Evolutionary conservation across 2,888 invertebrate genomes (phyloP).

Genomic region (Dynastes tityus): DNA sequence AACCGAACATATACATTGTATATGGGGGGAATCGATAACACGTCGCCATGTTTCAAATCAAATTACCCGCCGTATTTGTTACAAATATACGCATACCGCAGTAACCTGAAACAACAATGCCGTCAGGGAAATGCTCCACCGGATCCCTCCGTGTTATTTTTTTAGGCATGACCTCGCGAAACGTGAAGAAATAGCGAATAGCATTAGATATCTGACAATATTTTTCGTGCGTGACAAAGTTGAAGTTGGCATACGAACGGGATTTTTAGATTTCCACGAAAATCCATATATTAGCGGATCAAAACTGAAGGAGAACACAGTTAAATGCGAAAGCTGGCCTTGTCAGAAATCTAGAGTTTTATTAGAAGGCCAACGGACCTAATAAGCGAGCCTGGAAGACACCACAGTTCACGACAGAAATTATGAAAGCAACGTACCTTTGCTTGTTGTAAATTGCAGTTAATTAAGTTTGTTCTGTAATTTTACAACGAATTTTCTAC

Average conservation of each 20-base stretch:
- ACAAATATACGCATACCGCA: conserved; percentile 5
- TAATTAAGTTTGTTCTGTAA: too few species aligned
- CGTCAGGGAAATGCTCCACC: not conserved
- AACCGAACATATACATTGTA: not conserved
- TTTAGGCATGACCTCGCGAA: not conserved
- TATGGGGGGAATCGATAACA: conserved; percentile 15
- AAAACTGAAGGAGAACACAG: too few species aligned
- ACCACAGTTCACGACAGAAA: too few species aligned
- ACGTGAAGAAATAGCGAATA: not conserved
- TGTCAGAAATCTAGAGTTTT: too few species aligned
- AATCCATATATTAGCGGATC: not conserved
- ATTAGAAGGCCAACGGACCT: too few species aligned
- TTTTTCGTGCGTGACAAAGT: not conserved
- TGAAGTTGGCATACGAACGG: not conserved
- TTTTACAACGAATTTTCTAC: too few species aligned
- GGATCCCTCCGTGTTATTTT: not conserved
- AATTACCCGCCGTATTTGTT: conserved; percentile 24
- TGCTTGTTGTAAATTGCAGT: too few species aligned
- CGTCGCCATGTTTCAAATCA: conserved; percentile 14
- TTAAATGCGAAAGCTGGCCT: too few species aligned
- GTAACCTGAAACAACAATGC: conserved; percentile 25
- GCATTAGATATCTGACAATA: not conserved
- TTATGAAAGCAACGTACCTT: too few species aligned
- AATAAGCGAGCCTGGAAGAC: too few species aligned
- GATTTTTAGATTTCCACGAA: not conserved